These are phyloP conservation scores for Pyrochroa serraticornis DNA, from an alignment of 2,888 invertebrate species.

Conservation along the genomic window DNA sequence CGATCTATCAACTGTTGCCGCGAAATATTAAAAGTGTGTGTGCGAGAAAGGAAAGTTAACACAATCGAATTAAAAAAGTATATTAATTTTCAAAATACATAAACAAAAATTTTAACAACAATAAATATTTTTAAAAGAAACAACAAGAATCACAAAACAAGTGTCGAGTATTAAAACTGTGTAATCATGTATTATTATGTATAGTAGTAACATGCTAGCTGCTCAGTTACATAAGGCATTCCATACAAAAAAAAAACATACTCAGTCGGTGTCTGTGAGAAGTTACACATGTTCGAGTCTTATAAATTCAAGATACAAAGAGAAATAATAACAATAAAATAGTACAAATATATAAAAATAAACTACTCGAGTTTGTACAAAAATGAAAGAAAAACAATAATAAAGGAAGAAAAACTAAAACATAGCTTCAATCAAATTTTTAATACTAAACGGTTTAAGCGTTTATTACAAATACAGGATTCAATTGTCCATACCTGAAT, in stretches of 20 bases:
- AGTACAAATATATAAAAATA: slow-evolving; percentile 28
- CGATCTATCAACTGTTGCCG: too few species aligned
- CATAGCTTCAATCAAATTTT: slow-evolving; percentile 13
- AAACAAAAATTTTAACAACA: slow-evolving; percentile 37
- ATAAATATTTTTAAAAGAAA: slow-evolving; percentile 30
- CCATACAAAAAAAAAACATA: slow-evolving; percentile 21
- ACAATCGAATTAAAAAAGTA: slow-evolving; percentile 23
- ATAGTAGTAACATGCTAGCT: slow-evolving; percentile 24
- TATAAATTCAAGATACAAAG: slow-evolving; percentile 29
- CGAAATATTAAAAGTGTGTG: background rate
- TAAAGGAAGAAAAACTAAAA: slow-evolving; percentile 19
- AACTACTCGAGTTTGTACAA: slow-evolving; percentile 28
- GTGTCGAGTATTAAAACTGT: slow-evolving; percentile 29
- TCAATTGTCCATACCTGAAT: slow-evolving; percentile 74
- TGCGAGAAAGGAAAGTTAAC: background rate
- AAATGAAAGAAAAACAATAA: slow-evolving; percentile 19
- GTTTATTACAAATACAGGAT: slow-evolving; percentile 28
- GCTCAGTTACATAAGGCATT: slow-evolving; percentile 24
- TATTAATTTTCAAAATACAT: slow-evolving; percentile 45
- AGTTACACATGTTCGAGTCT: slow-evolving; percentile 26
- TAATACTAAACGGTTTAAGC: slow-evolving; percentile 37
- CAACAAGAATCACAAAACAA: slow-evolving; percentile 43
- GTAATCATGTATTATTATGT: slow-evolving; percentile 16
- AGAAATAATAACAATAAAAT: slow-evolving; percentile 23
- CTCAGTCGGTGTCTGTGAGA: slow-evolving; percentile 28